phyloP scores from a whole-genome alignment of 2,797 vertebrate species.

The Hafferia zeledoni region DNA sequence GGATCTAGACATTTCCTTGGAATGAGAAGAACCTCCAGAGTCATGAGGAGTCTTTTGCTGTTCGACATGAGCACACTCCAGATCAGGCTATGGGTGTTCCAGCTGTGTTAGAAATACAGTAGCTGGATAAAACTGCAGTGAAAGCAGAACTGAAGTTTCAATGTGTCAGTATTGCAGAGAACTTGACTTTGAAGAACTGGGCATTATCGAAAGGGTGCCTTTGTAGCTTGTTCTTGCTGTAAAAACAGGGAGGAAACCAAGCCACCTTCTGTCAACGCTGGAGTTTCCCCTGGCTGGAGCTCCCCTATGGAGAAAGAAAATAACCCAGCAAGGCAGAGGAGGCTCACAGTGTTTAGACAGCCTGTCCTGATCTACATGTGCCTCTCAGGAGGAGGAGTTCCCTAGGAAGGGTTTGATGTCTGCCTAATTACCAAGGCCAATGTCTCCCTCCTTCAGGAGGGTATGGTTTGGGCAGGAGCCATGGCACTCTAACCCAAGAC shows the following conservation, averaged over 20 bases:
- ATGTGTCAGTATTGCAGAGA: neutral
- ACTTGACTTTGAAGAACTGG: neutral
- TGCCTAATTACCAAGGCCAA: neutral
- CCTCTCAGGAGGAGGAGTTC: constrained; percentile 43
- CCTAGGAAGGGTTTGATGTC: constrained; percentile 14
- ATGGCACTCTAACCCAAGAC: neutral
- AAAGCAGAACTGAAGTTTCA: neutral
- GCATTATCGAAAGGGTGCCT: neutral
- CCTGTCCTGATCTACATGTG: constrained; percentile 14
- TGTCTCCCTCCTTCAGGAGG: neutral
- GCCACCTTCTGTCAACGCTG: neutral
- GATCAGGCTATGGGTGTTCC: neutral
- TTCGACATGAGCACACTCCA: neutral
- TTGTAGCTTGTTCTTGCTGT: constrained; percentile 15
- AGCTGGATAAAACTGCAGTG: neutral
- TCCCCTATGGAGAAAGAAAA: constrained; percentile 40
- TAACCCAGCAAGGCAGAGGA: constrained; percentile 6
- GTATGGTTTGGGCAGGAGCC: neutral
- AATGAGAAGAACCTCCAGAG: neutral
- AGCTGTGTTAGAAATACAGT: neutral
- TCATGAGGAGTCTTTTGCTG: neutral
- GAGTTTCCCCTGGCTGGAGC: constrained; percentile 33
- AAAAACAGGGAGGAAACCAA: constrained; percentile 44
- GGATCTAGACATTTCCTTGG: neutral
- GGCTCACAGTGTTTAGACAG: constrained; percentile 23